Base-by-base conservation (phyloP, 1,140 invertebrate genomes). In the Metaphire vulgaris region DNA sequence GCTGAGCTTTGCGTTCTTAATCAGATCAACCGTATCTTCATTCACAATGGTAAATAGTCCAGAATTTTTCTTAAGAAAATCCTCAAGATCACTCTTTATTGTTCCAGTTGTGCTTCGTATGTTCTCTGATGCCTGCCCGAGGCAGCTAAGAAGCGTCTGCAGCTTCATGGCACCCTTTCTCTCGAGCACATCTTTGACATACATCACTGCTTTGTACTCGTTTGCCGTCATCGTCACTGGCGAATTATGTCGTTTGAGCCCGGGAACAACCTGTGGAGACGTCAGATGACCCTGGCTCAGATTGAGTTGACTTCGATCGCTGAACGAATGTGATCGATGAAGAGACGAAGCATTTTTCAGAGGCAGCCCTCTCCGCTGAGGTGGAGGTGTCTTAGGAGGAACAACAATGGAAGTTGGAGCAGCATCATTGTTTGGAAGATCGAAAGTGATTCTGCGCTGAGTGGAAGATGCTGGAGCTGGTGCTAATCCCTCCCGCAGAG, bases 121-220 rank as follows among this genome's bases (percentile, higher is more conserved):
- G 74, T 81, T 83, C 76, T 86, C 85, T 33, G 83, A 81, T 16
- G 83, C 84, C 78, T 85, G 83, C 74, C 81, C 83, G 74, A 86
- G 83, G 78, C 83, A 82, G 30, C 81, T 82, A n/a, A 81, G 83
- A 21, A 86, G 74, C 74, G 79, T 81, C 78, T 81, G 81, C 28
- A 86, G 75, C 68, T 83, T 85, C 80, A 86, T 83, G 71, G 83
- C 81, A n/a, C 83, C 84, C 78, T 84, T 85, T 78, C 85, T 85
- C 78, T 86, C 84, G 74, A 87, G 82, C 26, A 85, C 83, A 31
- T 83, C 82, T 78, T 86, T 86, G 12, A 87, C 79, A 78, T 84
- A 86, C 84, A 85, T 86, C 2, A 87, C 84, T 33, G 86, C 84
- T 74, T 85, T 85, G 77, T 87, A 87, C 76, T 87, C 85, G 78